phyloP scores from a whole-genome alignment of 2,888 invertebrate species.

The Molorchus minor region DNA sequence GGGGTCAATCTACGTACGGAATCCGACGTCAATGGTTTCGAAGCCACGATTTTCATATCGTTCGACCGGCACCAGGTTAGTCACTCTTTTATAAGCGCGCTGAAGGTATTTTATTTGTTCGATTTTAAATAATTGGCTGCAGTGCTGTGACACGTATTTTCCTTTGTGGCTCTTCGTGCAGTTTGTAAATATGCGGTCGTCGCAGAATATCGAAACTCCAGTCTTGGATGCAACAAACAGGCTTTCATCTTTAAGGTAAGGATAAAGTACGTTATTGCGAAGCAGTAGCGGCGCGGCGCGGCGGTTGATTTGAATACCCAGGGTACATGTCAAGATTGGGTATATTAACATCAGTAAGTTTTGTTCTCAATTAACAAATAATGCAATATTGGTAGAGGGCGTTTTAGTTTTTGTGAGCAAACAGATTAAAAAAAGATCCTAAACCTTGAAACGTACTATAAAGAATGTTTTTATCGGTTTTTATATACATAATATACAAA shows the following conservation, averaged over 20 bases:
- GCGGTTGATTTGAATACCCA: no score
- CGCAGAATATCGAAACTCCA: conserved; percentile 45
- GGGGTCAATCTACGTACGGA: conserved; percentile 35
- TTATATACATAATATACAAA: no score
- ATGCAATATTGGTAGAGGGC: no score
- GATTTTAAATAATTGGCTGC: conserved; percentile 1
- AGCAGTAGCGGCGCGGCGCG: no score
- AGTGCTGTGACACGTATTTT: conserved; percentile 6
- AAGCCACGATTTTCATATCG: conserved; percentile 36
- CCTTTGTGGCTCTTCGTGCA: conserved; percentile 7
- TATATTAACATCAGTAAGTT: no score
- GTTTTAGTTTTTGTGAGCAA: no score
- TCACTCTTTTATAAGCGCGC: conserved; percentile 23
- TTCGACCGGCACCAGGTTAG: conserved; percentile 43
- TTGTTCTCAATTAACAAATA: no score
- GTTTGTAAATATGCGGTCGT: conserved; percentile 32
- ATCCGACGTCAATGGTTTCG: conserved; percentile 42
- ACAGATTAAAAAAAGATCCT: no score
- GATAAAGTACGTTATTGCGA: no score
- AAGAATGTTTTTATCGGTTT: no score
- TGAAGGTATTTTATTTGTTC: conserved; percentile 8
- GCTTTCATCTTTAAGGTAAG: conserved; percentile 53
- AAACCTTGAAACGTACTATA: no score
- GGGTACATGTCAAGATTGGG: no score
- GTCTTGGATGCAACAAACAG: conserved; percentile 47